phyloP scores from a whole-genome alignment of 2,888 invertebrate genomes.

The Leptura quadrifasciata region DNA sequence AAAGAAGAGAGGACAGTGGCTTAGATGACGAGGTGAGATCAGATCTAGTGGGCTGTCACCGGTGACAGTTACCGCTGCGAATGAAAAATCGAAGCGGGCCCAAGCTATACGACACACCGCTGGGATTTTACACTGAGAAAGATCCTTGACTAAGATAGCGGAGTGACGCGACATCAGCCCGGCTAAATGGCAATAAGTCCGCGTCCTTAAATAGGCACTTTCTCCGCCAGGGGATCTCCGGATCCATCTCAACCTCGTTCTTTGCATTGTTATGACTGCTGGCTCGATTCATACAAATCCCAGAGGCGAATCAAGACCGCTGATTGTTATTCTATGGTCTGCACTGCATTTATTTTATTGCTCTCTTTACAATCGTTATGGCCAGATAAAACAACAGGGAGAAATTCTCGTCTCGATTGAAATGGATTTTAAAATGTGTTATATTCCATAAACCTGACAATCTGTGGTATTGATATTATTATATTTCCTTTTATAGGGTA shows the following conservation, averaged over 20 bases:
- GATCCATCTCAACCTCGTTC: constrained; percentile 53
- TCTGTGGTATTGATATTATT: constrained; percentile 43
- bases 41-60: constrained; percentile 68
- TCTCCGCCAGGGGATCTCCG: constrained; percentile 50
- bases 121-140: constrained; percentile 41
- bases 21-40: constrained; percentile 60
- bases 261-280: constrained; percentile 46
- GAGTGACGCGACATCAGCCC: constrained; percentile 40
- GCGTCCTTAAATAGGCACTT: constrained; percentile 49
- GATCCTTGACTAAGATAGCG: constrained; percentile 50
- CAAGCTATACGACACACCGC: constrained; percentile 38
- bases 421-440: constrained; percentile 59
- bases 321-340: constrained; percentile 67
- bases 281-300: constrained; percentile 49
- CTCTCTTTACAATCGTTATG: constrained; percentile 64
- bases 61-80: constrained; percentile 69
- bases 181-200: constrained; percentile 54
- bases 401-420: constrained; percentile 47
- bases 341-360: constrained; percentile 66
- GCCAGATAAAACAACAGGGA: constrained; percentile 62
- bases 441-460: constrained; percentile 54
- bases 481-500: background rate
- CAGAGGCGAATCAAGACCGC: constrained; percentile 52
- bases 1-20: constrained; percentile 38
- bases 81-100: constrained; percentile 67